Conservation (phyloP, 2,113 vertebrate genomes). For the Hemiscyllium ocellatum region DNA sequence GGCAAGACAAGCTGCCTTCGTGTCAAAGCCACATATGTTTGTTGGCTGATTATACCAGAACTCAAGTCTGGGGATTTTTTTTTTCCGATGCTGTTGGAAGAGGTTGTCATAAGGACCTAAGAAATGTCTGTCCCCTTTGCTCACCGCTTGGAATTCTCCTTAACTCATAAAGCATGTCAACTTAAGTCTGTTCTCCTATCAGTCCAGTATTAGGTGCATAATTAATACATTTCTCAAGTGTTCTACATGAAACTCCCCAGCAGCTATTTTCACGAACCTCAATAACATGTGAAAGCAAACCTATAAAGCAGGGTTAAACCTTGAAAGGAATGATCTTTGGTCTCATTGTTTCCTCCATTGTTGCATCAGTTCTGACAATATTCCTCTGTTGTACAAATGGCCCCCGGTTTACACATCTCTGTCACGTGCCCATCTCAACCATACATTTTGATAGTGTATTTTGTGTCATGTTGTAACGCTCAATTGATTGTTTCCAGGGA, state of each 20-base stretch:
- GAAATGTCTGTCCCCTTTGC: slow-evolving; percentile 18
- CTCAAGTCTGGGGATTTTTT: slow-evolving; percentile 80
- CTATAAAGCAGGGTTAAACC: slow-evolving; percentile 36
- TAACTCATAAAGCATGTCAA: slow-evolving; percentile 35
- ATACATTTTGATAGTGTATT: not conserved
- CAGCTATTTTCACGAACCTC: slow-evolving; percentile 22
- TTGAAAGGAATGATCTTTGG: slow-evolving; percentile 17
- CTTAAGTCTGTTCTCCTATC: slow-evolving; percentile 34
- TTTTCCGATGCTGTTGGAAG: slow-evolving; percentile 41
- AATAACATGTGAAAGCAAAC: slow-evolving; percentile 26
- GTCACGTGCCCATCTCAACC: not conserved
- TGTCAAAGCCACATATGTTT: slow-evolving; percentile 99
- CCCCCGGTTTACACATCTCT: not conserved
- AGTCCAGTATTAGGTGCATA: slow-evolving; percentile 22
- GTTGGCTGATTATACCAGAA: slow-evolving; percentile 99
- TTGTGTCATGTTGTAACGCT: not conserved
- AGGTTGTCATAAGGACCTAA: slow-evolving; percentile 19
- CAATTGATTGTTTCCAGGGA: too few species aligned
- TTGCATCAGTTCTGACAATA: slow-evolving; percentile 10
- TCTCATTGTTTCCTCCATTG: slow-evolving; percentile 18
- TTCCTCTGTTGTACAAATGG: slow-evolving; percentile 11
- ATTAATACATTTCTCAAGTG: slow-evolving; percentile 38
- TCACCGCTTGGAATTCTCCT: slow-evolving; percentile 17
- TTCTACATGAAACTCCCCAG: slow-evolving; percentile 18
- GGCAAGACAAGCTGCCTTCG: slow-evolving; percentile 96